Evolutionary conservation across 2,888 invertebrate genomes (phyloP), one percentile per base, ranked within the genome.

Genomic region (Chromoteleia sp.): DNA sequence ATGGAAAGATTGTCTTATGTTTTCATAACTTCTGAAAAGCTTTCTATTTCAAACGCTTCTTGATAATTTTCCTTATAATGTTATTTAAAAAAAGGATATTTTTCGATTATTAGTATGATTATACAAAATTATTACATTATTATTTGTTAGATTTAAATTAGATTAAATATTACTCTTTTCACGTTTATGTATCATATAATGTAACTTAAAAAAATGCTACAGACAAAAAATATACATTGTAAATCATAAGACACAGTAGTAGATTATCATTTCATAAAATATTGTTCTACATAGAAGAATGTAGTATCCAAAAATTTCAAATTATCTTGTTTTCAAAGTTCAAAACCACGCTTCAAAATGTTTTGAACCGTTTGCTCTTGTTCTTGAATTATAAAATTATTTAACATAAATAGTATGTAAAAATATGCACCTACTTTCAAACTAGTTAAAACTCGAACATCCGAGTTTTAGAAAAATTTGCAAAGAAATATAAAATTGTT

Each of bases 401-500:
- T 63, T 12, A 19, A 48, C 19, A 33, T 33, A 48, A 63, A 63
- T 45, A 48, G 30, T 30, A 33, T 63, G 61, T 30, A 63, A 63
- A 48, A 63, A 48, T 33, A 63, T 63, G 21, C 61, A 63, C 33
- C 48, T 48, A 63, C 61, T 63, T 63, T 30, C 6, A 48, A 48
- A 48, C 30, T 33, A 48, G 45, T 63, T 45, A 45, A 63, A 45
- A 61, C 14, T 63, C 45, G n/a, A 63, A 33, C 61, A 63, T 33
- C 12, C 19, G 29, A 41, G 21, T 63, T 48, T 19, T n/a, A 48
- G 19, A 63, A 63, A 48, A 45, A 17, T 63, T 45, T 33, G 14
- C 1, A 7, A 33, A 33, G 29, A 48, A 45, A 33, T 63, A 33
- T n/a, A n/a, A 63, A 63, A 45, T 33, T 48, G 30, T 30, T 33